These are phyloP conservation scores for Micronycteris hirsuta DNA, from an alignment of 2,113 vertebrate genomes.

Conservation along the genomic window DNA sequence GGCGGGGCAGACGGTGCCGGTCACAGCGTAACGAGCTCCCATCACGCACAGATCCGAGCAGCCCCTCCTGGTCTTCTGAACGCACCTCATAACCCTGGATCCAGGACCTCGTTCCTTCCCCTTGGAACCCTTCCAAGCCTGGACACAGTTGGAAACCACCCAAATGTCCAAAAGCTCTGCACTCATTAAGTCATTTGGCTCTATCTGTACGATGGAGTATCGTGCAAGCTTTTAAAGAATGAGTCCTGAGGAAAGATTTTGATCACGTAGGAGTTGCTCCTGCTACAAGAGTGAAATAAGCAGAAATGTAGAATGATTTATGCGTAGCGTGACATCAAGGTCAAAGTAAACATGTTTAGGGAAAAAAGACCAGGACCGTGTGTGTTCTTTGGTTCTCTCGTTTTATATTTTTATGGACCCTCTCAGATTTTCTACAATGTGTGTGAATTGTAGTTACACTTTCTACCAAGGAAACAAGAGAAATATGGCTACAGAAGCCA, in stretches of 20 bases:
- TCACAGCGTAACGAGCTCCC: background rate
- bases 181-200: background rate
- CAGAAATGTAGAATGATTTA: background rate
- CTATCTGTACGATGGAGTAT: background rate
- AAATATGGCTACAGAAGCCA: background rate
- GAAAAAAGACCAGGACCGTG: background rate
- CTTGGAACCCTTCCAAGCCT: conserved; percentile 3
- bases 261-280: background rate
- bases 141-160: background rate
- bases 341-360: background rate
- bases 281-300: background rate
- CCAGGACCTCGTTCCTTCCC: background rate
- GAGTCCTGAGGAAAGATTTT: background rate
- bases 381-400: background rate
- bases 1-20: accelerated
- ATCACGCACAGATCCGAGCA: background rate
- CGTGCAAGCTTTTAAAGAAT: background rate
- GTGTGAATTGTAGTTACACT: background rate
- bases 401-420: background rate
- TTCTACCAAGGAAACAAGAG: background rate
- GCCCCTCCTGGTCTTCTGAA: background rate
- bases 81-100: background rate
- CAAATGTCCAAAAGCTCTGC: background rate
- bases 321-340: background rate
- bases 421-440: background rate